Evolutionary conservation across 2,113 vertebrate species (phyloP).

Genomic region (Camarhynchus parvulus): DNA sequence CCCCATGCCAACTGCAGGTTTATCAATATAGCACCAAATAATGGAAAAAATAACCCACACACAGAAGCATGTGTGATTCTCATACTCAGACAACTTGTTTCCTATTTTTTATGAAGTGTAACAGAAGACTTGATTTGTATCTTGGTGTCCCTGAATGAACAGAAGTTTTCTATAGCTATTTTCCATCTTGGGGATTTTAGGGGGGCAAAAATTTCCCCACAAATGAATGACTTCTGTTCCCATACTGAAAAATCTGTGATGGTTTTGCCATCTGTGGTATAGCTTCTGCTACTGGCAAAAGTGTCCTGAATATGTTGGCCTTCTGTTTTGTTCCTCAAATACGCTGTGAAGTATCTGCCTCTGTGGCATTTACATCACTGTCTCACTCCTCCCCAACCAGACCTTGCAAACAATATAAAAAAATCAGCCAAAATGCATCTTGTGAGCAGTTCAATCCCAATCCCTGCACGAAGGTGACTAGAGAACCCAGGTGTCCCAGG

Average conservation of each 20-base stretch:
- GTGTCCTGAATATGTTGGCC: neutral
- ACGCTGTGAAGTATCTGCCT: neutral
- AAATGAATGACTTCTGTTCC: neutral
- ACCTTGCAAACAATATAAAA: neutral
- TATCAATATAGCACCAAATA: neutral
- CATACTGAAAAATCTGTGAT: neutral
- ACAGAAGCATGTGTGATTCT: neutral
- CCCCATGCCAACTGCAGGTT: neutral
- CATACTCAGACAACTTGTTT: neutral
- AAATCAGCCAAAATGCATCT: neutral
- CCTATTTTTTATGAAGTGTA: neutral
- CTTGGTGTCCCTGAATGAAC: neutral
- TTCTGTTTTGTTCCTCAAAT: conserved; percentile 4
- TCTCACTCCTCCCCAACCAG: neutral
- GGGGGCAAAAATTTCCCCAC: neutral
- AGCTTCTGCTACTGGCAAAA: neutral
- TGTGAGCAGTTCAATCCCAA: neutral
- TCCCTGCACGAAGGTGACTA: neutral
- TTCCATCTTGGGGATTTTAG: neutral
- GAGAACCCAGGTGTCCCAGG: neutral
- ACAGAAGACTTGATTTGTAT: neutral
- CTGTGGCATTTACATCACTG: neutral
- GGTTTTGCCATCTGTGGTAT: neutral
- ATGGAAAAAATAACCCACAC: neutral
- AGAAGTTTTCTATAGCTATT: neutral